Conservation (phyloP, 2,113 vertebrate species). For the Xiphophorus hellerii region DNA sequence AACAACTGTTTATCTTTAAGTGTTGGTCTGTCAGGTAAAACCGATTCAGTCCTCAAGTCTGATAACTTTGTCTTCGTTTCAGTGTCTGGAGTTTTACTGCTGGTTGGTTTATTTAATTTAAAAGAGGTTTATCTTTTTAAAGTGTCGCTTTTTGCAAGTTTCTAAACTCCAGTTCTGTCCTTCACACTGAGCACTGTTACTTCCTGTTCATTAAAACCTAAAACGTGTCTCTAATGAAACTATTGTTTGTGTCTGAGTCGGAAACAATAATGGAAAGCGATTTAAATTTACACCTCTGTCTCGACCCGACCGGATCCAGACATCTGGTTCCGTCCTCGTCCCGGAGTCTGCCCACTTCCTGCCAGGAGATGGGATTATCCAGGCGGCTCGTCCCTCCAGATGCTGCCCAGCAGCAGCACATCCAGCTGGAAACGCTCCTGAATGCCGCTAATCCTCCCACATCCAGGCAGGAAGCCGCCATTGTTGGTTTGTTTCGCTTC, state of each 20-base stretch:
- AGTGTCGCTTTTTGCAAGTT: background rate
- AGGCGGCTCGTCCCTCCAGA: conserved; percentile 42
- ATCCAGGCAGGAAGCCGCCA: conserved; percentile 29
- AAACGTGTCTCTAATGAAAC: background rate
- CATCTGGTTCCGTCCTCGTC: conserved; percentile 50
- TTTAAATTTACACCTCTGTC: conserved; percentile 27
- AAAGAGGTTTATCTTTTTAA: background rate
- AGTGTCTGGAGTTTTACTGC: too few relatives aligned
- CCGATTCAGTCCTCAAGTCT: too few relatives aligned
- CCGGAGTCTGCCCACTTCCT: background rate
- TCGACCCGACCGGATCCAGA: conserved; percentile 42
- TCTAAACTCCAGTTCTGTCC: too few relatives aligned
- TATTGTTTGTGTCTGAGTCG: background rate
- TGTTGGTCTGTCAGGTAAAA: too few relatives aligned
- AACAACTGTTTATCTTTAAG: too few relatives aligned
- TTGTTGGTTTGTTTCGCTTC: conserved; percentile 28
- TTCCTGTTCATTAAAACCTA: background rate
- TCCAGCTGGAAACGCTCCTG: conserved; percentile 36
- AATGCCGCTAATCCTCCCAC: conserved; percentile 48
- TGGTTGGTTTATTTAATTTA: background rate
- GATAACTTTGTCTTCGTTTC: too few relatives aligned
- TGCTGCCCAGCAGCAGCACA: conserved; percentile 39
- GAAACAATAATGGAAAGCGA: conserved; percentile 3
- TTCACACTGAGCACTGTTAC: background rate
- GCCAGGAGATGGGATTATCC: conserved; percentile 55